phyloP scores from a whole-genome alignment of 2,113 vertebrate species.

The Gopherus evgoodei region DNA sequence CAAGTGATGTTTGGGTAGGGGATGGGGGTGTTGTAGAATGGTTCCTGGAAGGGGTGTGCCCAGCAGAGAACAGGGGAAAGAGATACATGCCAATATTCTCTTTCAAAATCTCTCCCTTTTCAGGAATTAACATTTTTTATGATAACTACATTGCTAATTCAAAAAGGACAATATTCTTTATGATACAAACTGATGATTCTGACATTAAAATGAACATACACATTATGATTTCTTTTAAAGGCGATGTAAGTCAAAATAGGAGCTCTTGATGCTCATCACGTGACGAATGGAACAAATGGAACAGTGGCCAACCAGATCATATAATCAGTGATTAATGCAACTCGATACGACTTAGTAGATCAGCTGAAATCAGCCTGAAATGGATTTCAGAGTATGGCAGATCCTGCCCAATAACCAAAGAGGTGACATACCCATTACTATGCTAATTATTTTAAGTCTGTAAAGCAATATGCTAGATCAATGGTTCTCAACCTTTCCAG shows the following conservation, averaged over 20 bases:
- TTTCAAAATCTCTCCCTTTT: neutral
- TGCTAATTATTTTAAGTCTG: neutral
- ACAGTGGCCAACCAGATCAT: neutral
- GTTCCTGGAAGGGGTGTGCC: neutral
- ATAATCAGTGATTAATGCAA: fast-evolving
- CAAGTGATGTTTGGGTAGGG: neutral
- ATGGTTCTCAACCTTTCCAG: too few relatives aligned
- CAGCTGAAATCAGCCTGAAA: neutral
- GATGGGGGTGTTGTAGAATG: neutral
- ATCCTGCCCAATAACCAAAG: neutral
- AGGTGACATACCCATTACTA: neutral
- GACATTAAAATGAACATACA: neutral
- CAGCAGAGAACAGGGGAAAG: neutral
- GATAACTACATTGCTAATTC: neutral
- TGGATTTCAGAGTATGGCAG: neutral
- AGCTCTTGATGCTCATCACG: neutral
- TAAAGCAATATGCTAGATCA: neutral
- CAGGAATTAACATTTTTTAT: neutral
- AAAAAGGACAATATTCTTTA: neutral
- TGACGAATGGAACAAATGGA: fast-evolving
- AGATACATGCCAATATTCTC: neutral
- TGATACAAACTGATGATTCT: neutral
- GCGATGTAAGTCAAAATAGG: neutral
- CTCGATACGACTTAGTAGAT: fast-evolving
- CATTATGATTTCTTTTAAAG: neutral